These are phyloP conservation scores for Cyprinodon brontotheroides DNA, from an alignment of 2,113 vertebrate species.

Conservation along the genomic window DNA sequence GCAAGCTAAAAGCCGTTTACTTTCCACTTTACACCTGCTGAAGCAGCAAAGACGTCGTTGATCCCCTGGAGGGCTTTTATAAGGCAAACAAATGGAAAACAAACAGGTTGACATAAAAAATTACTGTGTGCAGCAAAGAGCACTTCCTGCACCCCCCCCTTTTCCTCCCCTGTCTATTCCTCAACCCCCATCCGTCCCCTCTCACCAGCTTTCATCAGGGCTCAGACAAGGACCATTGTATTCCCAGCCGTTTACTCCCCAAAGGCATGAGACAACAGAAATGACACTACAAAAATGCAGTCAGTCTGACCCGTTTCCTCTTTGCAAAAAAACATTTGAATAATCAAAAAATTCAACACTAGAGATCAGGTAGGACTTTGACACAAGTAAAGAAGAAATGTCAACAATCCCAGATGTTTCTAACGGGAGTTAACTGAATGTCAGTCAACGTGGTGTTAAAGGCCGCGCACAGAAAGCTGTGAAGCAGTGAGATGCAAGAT, in stretches of 20 bases:
- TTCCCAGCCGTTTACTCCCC: constrained; percentile 53
- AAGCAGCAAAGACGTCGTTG: constrained; percentile 12
- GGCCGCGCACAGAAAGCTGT: neutral
- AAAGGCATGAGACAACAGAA: constrained; percentile 43
- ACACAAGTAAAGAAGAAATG: neutral
- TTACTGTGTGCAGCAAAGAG: constrained; percentile 40
- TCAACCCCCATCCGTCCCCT: constrained; percentile 12
- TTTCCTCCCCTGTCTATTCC: neutral
- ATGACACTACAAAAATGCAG: constrained; percentile 27
- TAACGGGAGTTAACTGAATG: neutral
- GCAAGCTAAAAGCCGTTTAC: constrained; percentile 18
- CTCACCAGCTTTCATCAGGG: constrained; percentile 58
- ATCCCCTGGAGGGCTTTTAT: constrained; percentile 15
- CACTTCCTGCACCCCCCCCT: constrained; percentile 34
- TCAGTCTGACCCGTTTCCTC: constrained; percentile 2
- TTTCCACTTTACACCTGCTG: constrained; percentile 39
- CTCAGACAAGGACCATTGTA: constrained; percentile 74
- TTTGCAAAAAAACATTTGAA: neutral
- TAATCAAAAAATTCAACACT: neutral
- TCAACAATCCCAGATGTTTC: neutral
- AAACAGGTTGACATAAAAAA: constrained; percentile 51
- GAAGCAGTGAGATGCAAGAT: constrained; percentile 20
- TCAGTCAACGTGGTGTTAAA: neutral
- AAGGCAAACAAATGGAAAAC: constrained; percentile 28
- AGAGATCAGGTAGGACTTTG: neutral